These are phyloP conservation scores for Latheticus oryzae DNA, from an alignment of 2,888 invertebrate genomes.

Conservation along the genomic window DNA sequence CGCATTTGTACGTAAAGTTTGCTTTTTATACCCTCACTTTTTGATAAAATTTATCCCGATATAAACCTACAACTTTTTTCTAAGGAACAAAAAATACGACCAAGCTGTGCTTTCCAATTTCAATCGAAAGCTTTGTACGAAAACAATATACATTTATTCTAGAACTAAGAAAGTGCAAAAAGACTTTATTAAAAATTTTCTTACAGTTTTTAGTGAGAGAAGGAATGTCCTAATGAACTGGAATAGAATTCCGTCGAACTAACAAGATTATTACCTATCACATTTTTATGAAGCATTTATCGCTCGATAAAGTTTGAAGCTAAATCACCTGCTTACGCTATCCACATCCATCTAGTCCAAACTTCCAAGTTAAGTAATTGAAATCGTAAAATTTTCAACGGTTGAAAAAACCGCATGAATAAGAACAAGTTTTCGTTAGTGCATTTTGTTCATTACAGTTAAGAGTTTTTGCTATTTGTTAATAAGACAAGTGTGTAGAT, in stretches of 20 bases:
- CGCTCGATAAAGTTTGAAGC: too few species aligned
- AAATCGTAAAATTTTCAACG: constrained; percentile 9
- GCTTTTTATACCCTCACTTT: constrained; percentile 23
- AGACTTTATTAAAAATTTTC: background rate
- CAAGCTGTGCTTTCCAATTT: constrained; percentile 2
- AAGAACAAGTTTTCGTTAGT: too few species aligned
- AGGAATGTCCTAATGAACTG: too few species aligned
- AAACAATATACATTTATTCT: background rate
- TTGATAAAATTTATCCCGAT: constrained; percentile 12
- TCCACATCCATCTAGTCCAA: too few species aligned
- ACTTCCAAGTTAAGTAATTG: too few species aligned
- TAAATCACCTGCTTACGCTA: too few species aligned
- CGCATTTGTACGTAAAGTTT: constrained; percentile 27
- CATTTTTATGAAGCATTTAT: too few species aligned
- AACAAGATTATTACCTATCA: too few species aligned
- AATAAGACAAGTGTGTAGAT: constrained; percentile 16
- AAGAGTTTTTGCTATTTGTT: constrained; percentile 15
- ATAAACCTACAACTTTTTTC: background rate
- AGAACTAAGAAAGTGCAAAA: background rate
- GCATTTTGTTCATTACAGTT: too few species aligned
- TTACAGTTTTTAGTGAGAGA: too few species aligned
- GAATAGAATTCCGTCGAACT: too few species aligned
- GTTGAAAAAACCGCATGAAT: constrained; percentile 11
- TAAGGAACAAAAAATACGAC: constrained; percentile 25
- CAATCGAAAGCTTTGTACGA: constrained; percentile 2